phyloP scores from a whole-genome alignment of 2,888 invertebrate genomes.

The Aphodius granarius region DNA sequence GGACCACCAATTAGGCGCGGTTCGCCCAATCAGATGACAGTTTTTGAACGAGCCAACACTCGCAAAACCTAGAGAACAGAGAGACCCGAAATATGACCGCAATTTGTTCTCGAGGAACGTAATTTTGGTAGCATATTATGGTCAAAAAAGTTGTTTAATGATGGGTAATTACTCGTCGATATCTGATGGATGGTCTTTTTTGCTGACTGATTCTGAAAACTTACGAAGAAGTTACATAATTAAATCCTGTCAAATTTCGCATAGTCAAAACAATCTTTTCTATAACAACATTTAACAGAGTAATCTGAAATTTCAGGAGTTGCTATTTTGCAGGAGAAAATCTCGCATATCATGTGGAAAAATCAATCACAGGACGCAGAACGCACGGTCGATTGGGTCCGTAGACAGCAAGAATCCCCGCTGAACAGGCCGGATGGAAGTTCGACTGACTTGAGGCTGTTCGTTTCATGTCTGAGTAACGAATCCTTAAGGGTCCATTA shows the following conservation, averaged over 20 bases:
- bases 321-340: neutral
- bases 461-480: neutral
- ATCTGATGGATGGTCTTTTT: neutral
- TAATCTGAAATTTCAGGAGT: too few relatives aligned
- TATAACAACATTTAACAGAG: too few relatives aligned
- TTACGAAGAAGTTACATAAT: too few relatives aligned
- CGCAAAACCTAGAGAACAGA: neutral
- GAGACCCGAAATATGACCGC: neutral
- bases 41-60: neutral
- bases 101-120: neutral
- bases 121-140: neutral
- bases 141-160: neutral
- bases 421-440: neutral
- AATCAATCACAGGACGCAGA: neutral
- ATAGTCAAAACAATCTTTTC: too few relatives aligned
- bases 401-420: neutral
- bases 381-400: neutral
- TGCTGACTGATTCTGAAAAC: neutral
- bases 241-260: too few relatives aligned
- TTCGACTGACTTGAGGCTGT: neutral
- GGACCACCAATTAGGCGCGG: neutral
- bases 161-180: neutral
- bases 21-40: neutral
- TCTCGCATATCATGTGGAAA: neutral
- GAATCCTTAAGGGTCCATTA: neutral